A percentile compares a stretch with the other conserved stretches of the same genome.
Conservation (phyloP, 2,888 invertebrate genomes). For the Bombyx huttoni region DNA sequence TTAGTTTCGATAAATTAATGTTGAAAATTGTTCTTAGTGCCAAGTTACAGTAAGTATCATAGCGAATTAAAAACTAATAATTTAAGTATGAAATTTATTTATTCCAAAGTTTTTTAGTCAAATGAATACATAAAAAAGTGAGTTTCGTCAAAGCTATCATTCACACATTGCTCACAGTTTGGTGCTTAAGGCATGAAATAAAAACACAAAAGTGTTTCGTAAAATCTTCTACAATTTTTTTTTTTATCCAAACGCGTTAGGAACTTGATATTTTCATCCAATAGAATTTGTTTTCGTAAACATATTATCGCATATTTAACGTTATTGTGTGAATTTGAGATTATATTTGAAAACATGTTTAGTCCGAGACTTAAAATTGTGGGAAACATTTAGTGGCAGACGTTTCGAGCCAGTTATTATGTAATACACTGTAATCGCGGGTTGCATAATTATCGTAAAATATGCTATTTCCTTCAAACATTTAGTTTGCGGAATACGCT, state of each 20-base stretch:
- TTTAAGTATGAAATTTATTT: too few relatives aligned
- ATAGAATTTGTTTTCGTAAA: neutral
- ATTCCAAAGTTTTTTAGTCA: too few relatives aligned
- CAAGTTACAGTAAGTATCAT: too few relatives aligned
- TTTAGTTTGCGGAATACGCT: too few relatives aligned
- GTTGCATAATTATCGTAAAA: neutral
- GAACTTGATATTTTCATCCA: neutral
- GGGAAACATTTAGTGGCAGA: neutral
- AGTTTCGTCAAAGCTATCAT: too few relatives aligned
- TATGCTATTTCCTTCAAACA: too few relatives aligned
- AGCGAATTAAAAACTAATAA: too few relatives aligned
- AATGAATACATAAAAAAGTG: too few relatives aligned
- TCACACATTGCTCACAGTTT: too few relatives aligned
- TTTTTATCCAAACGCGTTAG: neutral
- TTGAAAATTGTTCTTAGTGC: too few relatives aligned
- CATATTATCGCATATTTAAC: constrained; percentile 3
- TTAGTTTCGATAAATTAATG: too few relatives aligned
- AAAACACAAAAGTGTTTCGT: neutral
- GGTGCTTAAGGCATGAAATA: too few relatives aligned
- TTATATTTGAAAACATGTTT: neutral
- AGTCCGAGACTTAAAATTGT: neutral
- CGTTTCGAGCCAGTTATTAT: neutral
- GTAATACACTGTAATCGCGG: neutral
- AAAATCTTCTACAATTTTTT: neutral
- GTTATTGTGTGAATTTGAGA: constrained; percentile 1